These are phyloP conservation scores for Ooceraea biroi DNA, from an alignment of 1,140 invertebrate species.

Conservation along the genomic window DNA sequence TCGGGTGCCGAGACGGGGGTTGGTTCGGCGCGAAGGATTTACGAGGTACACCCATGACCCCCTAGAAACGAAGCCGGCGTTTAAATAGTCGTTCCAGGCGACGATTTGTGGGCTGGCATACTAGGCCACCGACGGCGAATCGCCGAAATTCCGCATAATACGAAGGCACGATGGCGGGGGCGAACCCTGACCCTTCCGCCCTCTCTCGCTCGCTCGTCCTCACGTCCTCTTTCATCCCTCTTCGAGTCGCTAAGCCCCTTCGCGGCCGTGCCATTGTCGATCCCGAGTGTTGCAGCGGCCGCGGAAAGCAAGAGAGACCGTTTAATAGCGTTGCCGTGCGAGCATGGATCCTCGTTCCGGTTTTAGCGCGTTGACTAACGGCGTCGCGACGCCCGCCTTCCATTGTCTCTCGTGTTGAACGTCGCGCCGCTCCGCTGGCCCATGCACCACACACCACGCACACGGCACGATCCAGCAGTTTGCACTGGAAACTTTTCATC, in stretches of 20 bases:
- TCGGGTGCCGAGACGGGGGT: neutral
- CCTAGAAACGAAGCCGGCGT: conserved; percentile 54
- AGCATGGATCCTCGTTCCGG: conserved; percentile 68
- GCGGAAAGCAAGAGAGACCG: conserved; percentile 36
- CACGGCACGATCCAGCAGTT: conserved; percentile 33
- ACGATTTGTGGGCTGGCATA: conserved; percentile 69
- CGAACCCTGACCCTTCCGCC: conserved; percentile 26
- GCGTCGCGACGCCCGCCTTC: conserved; percentile 25
- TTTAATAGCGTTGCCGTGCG: conserved; percentile 68
- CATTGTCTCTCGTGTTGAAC: conserved; percentile 43
- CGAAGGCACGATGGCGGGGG: conserved; percentile 9
- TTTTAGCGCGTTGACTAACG: conserved; percentile 67
- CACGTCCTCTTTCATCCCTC: conserved; percentile 3
- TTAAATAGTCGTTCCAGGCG: conserved; percentile 63
- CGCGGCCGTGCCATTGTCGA: conserved; percentile 37
- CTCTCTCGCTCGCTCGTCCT: neutral
- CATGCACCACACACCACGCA: neutral
- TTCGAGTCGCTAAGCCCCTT: conserved; percentile 11
- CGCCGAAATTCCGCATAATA: conserved; percentile 58
- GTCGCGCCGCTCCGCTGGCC: conserved; percentile 23
- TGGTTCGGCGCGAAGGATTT: conserved; percentile 33
- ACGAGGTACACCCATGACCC: conserved; percentile 43
- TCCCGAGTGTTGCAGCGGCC: conserved; percentile 29
- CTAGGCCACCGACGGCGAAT: conserved; percentile 44
- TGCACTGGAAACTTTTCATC: conserved; percentile 34